Conservation (phyloP, 1,140 invertebrate genomes). For the Armadillidium nasatum region DNA sequence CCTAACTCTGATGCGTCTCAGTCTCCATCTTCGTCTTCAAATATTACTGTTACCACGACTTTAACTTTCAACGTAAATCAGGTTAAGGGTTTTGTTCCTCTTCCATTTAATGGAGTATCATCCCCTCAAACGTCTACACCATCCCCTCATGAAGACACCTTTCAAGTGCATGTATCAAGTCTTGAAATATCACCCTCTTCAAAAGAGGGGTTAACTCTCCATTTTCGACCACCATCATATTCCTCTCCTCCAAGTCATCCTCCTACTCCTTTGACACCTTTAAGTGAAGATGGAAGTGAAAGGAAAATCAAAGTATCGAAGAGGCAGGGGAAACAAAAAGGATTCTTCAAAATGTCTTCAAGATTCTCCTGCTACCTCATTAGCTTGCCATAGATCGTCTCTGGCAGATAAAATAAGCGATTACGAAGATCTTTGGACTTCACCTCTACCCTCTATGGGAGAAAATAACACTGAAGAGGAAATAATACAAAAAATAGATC, state of each 20-base stretch:
- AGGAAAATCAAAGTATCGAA: constrained; percentile 19
- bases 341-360: no score
- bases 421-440: constrained; percentile 90
- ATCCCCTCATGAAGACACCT: not conserved
- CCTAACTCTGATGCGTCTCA: constrained; percentile 60
- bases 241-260: constrained; percentile 24
- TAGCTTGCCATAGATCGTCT: constrained; percentile 71
- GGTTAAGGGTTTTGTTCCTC: constrained; percentile 50
- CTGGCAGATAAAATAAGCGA: constrained; percentile 87
- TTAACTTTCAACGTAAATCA: constrained; percentile 73
- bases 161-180: constrained; percentile 35
- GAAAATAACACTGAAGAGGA: constrained; percentile 4
- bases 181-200: constrained; percentile 36
- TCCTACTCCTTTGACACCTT: constrained; percentile 25
- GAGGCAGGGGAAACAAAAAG: not conserved
- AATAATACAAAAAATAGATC: constrained; percentile 20
- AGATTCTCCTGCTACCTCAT: not conserved
- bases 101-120: not conserved
- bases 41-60: constrained; percentile 74
- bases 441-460: constrained; percentile 49
- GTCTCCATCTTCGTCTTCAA: constrained; percentile 53
- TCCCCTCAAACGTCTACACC: not conserved
- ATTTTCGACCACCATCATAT: constrained; percentile 39
- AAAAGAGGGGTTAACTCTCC: constrained; percentile 34
- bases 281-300: constrained; percentile 30